Conservation (phyloP, 2,113 vertebrate species). For the Engraulis encrasicolus region DNA sequence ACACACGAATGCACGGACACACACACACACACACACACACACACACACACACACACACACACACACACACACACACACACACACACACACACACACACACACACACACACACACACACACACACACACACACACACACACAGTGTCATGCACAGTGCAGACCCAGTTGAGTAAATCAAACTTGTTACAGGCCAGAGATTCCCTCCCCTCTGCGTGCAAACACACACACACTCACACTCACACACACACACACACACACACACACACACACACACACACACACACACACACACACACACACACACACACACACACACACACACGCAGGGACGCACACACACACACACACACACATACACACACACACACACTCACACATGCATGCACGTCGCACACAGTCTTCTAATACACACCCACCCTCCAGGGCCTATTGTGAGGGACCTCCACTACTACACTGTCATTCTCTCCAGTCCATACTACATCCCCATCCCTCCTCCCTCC, state of each 20-base stretch:
- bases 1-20: too few species aligned
- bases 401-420: background rate
- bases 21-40: too few species aligned
- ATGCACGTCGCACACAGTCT: background rate
- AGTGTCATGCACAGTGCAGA: conserved; percentile 11
- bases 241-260: conserved; percentile 19
- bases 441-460: too few species aligned
- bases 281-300: background rate
- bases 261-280: conserved; percentile 3
- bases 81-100: too few species aligned
- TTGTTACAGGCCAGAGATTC: conserved; percentile 22
- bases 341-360: background rate
- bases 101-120: too few species aligned
- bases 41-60: too few species aligned
- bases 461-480: too few species aligned
- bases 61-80: too few species aligned
- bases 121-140: too few species aligned
- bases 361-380: background rate
- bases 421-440: background rate
- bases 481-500: too few species aligned
- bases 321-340: conserved; percentile 14
- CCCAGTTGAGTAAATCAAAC: conserved; percentile 34
- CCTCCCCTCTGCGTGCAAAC: background rate
- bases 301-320: background rate
- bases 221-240: background rate